Evolutionary conservation across 2,797 vertebrate genomes (phyloP).

Genomic region (Anguilla pacifica): DNA sequence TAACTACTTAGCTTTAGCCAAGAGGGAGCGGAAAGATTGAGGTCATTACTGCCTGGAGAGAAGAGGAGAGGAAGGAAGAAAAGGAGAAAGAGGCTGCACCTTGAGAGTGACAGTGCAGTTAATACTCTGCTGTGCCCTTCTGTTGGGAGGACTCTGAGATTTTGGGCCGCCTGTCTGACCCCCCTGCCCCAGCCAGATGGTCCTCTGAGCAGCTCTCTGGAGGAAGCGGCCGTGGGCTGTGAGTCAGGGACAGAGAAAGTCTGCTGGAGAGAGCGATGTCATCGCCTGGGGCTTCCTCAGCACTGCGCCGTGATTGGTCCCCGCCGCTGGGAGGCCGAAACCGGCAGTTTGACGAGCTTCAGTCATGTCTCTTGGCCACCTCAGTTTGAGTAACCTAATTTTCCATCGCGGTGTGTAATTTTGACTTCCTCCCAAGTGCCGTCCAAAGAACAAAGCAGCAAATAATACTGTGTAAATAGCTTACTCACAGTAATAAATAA

Average conservation of each 20-base stretch:
- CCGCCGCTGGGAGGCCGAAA: neutral
- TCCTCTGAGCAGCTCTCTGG: neutral
- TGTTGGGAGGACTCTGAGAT: neutral
- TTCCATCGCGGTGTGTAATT: neutral
- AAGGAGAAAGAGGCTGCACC: neutral
- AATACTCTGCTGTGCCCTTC: neutral
- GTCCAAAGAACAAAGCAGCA: neutral
- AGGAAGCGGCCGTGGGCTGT: neutral
- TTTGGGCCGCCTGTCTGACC: neutral
- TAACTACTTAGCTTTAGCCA: neutral
- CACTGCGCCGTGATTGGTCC: neutral
- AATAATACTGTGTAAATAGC: neutral
- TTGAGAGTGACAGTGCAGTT: neutral
- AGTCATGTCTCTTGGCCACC: neutral
- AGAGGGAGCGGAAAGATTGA: neutral
- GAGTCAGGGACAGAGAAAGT: neutral
- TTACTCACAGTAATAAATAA: neutral
- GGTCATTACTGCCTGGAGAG: neutral
- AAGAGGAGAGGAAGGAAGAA: neutral
- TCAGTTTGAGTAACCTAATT: neutral
- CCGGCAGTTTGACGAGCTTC: neutral
- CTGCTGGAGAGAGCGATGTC: neutral
- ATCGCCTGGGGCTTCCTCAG: neutral
- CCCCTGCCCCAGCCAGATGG: neutral
- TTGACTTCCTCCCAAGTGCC: neutral